Evolutionary conservation across 2,113 vertebrate genomes (phyloP).

Genomic region (Agapornis roseicollis): DNA sequence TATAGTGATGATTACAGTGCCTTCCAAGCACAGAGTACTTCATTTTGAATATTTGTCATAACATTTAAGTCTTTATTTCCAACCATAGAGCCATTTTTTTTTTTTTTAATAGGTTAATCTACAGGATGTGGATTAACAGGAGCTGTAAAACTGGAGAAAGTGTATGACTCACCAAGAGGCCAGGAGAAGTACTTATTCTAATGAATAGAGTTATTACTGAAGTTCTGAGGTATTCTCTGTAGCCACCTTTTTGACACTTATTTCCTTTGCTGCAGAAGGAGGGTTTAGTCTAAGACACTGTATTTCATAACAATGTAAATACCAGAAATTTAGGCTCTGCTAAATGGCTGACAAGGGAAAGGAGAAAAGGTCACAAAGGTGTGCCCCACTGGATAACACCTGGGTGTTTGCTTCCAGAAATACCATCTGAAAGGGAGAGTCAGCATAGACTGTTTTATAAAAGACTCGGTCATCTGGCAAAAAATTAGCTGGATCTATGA

Average conservation of each 20-base stretch:
- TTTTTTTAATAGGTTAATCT: background rate
- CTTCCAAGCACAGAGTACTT: background rate
- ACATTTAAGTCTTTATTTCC: background rate
- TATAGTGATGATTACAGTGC: background rate
- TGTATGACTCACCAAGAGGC: background rate
- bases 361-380: background rate
- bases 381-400: fast-evolving
- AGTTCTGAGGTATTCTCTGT: background rate
- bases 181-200: background rate
- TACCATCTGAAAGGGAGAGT: background rate
- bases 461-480: background rate
- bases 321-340: background rate
- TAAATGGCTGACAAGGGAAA: background rate
- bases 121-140: background rate
- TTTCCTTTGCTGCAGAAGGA: background rate
- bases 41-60: background rate
- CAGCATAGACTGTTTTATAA: background rate
- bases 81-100: background rate
- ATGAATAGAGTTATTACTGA: background rate
- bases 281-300: background rate
- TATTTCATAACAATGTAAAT: background rate
- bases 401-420: background rate
- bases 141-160: background rate
- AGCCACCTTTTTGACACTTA: fast-evolving
- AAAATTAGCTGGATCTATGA: background rate